Base-by-base conservation (phyloP, 2,888 invertebrate genomes). In the Macrophya annulata region DNA sequence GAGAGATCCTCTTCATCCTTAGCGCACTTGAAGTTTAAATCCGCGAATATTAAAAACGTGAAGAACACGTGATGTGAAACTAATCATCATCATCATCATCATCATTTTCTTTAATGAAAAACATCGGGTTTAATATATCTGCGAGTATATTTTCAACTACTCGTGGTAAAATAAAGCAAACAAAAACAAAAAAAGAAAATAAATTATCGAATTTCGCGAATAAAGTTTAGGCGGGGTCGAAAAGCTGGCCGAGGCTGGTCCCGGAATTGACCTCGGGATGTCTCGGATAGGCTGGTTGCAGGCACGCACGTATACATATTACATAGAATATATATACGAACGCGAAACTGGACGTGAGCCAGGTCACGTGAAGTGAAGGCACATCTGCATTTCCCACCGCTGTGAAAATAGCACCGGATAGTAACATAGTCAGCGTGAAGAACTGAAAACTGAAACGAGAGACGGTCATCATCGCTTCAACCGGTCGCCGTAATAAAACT, bases 301-400 rank as follows among this genome's bases (percentile, higher is more conserved):
- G 77, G 12, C 59, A 59, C 81, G 40, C 59, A 43, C 43, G 81
- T 81, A 43, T 62, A 62, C 40, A 43, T 51, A 51, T 55, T 51
- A 62, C 43, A 43, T 43, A 21, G 59, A 43, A 81, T 55, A 55
- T 72, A 31, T 59, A 43, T 59, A 43, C 62, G 21, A 62, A n/a
- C 6, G 43, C 59, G 86, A 86, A 88, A 87, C 88, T 92, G 91
- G 91, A 88, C 86, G 76, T 82, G 87, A 85, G 91, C 92, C 92
- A 92, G 91, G 90, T 90, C 91, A 90, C 89, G 89, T 89, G 90
- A 90, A 88, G 89, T 89, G 90, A 90, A 88, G 90, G 90, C 90
- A 89, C 90, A 91, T 91, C 90, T 91, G 90, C 90, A 91, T 92
- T 91, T 91, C 90, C 89, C 89, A 90, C 89, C 48, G 68, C 90